These are phyloP conservation scores for Nerophis ophidion DNA, from an alignment of 2,113 vertebrate species.

Conservation along the genomic window DNA sequence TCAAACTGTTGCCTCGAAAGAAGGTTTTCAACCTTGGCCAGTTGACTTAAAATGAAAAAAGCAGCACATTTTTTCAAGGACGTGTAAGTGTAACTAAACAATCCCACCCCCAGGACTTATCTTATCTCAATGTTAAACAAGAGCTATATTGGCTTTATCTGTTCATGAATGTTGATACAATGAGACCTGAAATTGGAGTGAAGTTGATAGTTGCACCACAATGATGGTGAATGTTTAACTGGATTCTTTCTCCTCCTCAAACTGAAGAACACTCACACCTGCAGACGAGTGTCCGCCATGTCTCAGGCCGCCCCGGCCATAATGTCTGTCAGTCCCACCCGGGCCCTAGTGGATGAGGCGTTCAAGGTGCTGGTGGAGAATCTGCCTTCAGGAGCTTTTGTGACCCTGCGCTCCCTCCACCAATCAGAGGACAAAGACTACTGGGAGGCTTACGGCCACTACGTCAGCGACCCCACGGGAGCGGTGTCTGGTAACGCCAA, in stretches of 20 bases:
- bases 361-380: slow-evolving; percentile 56
- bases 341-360: slow-evolving; percentile 62
- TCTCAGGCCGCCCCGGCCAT: neutral
- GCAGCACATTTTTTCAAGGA: no score
- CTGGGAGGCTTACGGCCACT: slow-evolving; percentile 71
- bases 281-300: slow-evolving; percentile 24
- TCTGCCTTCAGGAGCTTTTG: slow-evolving; percentile 35
- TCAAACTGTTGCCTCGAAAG: no score
- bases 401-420: slow-evolving; percentile 60
- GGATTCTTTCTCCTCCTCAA: neutral
- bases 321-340: slow-evolving; percentile 48
- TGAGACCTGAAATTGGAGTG: no score
- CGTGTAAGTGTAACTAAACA: no score
- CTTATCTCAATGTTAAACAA: no score
- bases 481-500: slow-evolving; percentile 49
- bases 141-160: no score
- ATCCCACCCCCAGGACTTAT: no score
- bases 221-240: neutral
- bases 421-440: slow-evolving; percentile 58
- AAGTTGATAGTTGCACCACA: no score
- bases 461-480: slow-evolving; percentile 54
- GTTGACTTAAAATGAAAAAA: no score
- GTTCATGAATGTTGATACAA: no score
- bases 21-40: no score
- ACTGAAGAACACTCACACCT: neutral